Base-by-base conservation (phyloP, 2,113 vertebrate genomes). In the Coracopsis vasa region DNA sequence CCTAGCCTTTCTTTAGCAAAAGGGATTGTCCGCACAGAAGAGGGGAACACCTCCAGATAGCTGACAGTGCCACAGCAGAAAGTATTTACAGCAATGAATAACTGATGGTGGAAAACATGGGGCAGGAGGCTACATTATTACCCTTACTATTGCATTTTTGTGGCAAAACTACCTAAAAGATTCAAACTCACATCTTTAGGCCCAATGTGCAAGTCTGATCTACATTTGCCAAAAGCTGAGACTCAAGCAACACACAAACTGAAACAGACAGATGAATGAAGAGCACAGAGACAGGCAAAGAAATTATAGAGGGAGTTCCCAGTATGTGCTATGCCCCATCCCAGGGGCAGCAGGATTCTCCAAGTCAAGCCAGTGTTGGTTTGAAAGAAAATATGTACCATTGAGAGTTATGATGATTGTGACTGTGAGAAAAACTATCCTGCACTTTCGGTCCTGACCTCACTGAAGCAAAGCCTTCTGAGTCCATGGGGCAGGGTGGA, bases 1-100 rank as follows among this genome's bases (percentile, higher is more conserved):
- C 92, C 81, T 81, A 92, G 88, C 81, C 82, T 97, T 97, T 91
- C 93, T 95, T 95, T 96, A 96, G 93, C 71, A 94, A 96, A 94
- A 33, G 60, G 74, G 79, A 88, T 90, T 94, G 88, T 62, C 92
- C 5, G 2, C 13, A 5, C 2, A 82, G 66, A 87, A 2, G 6
- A 67, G 10, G 15, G n/a, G 65, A 91, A 91, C 31, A 42, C 77
- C 28, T 81, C 48, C 73, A 78, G 69, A 88, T 39, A 93, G 37
- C 80, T 91, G 61, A 92, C 51, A 78, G 48, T 83, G 65, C 27
- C 73, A 48, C 62, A 80, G 48, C 65, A 91, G 41, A 84, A 88
- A 79, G 23, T 69, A 84, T 27, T 72, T 25, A 94, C 35, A 75
- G n/a, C 66, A 65, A 9, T 28, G 47, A 93, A 81, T 70, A 94